Percentiles rank a stretch among this genome's conserved stretches.
Evolutionary conservation across 2,888 invertebrate species (phyloP).

Genomic region (Nebria salina): DNA sequence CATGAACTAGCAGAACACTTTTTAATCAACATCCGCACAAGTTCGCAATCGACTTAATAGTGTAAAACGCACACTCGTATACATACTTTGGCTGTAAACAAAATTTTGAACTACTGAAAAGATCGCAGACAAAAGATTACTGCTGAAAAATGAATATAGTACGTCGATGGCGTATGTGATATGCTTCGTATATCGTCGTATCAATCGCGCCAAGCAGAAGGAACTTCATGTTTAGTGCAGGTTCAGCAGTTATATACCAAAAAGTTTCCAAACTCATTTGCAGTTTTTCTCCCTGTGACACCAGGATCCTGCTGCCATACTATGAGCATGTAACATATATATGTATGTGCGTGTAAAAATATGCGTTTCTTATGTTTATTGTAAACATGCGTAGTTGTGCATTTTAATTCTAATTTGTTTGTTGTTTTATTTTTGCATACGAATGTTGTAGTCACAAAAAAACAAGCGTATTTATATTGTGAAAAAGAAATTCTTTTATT

Average conservation of each 20-base stretch:
- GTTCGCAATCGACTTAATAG: conserved; percentile 7
- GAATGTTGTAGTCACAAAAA: no score
- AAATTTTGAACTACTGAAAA: not conserved
- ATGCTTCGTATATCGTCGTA: not conserved
- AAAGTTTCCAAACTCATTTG: conserved; percentile 45
- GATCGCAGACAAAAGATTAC: conserved; percentile 13
- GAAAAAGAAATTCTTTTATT: conserved; percentile 31
- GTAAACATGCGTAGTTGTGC: no score
- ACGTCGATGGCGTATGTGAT: not conserved
- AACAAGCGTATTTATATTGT: not conserved
- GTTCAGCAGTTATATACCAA: conserved; percentile 6
- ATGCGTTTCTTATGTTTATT: no score
- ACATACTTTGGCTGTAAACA: not conserved
- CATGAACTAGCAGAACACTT: conserved; percentile 10
- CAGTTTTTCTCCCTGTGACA: conserved; percentile 44
- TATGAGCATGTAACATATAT: not conserved
- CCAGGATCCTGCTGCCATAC: conserved; percentile 34
- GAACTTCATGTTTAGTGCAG: conserved; percentile 12
- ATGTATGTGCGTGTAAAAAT: not conserved
- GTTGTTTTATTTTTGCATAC: no score
- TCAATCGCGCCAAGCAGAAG: not conserved
- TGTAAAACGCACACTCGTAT: not conserved
- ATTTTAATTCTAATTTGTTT: no score
- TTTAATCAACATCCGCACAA: conserved; percentile 9
- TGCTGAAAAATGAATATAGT: not conserved